Evolutionary conservation across 2,113 vertebrate genomes (phyloP).

Genomic region (Coptodon bakossiorum): DNA sequence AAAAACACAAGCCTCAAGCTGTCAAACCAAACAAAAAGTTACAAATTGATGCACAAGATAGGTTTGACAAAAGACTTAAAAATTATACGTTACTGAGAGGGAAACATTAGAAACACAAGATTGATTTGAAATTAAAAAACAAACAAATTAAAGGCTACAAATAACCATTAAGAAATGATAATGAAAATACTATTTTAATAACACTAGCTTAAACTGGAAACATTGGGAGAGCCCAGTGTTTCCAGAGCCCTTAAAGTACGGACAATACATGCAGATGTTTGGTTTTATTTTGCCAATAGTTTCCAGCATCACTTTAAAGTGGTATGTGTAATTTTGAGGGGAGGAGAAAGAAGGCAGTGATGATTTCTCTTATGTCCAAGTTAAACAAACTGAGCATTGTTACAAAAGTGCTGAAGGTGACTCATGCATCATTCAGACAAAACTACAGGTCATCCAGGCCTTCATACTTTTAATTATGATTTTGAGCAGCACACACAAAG

Average conservation of each 20-base stretch:
- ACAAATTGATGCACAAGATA: not conserved
- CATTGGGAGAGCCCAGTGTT: accelerated
- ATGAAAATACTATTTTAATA: not conserved
- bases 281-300: not conserved
- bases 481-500: not conserved
- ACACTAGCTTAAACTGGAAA: not conserved
- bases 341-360: not conserved
- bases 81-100: not conserved
- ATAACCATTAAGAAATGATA: not conserved
- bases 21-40: not conserved
- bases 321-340: not conserved
- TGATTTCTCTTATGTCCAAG: not conserved
- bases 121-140: not conserved
- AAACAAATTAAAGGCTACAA: not conserved
- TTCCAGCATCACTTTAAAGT: accelerated
- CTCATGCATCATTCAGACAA: not conserved
- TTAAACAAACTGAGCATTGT: not conserved
- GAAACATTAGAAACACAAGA: not conserved
- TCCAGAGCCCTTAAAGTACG: not conserved
- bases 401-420: not conserved
- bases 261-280: not conserved
- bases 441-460: not conserved
- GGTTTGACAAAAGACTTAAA: not conserved
- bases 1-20: not conserved
- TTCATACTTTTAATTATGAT: not conserved